These are phyloP conservation scores for roundworm (Caenorhabditis elegans) DNA, from an alignment of 1,140 invertebrate species.

Conservation along the genomic window WBcel235 BX284605.5:11523001-11523500, in stretches of 20 bases:
- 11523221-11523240: not conserved
- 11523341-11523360: too few species aligned
- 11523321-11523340: not conserved
- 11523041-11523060: slow-evolving; percentile 12
- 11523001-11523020: not conserved
- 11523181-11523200: not conserved
- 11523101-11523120: not conserved
- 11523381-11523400: not conserved
- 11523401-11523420: not conserved
- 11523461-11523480: not conserved
- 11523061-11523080: not conserved
- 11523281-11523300: not conserved
- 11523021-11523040: not conserved
- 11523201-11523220: not conserved
- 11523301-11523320: not conserved
- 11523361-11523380: not conserved
- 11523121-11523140: too few species aligned
- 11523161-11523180: not conserved
- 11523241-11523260: not conserved
- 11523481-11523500: slow-evolving; percentile 1
- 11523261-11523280: not conserved
- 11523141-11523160: too few species aligned
- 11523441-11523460: not conserved
- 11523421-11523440: slow-evolving; percentile 1
- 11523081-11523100: not conserved